Evolutionary conservation across 2,888 invertebrate species (phyloP), one percentile per base, ranked within the genome.

Genomic region (Dermolepida albohirtum): DNA sequence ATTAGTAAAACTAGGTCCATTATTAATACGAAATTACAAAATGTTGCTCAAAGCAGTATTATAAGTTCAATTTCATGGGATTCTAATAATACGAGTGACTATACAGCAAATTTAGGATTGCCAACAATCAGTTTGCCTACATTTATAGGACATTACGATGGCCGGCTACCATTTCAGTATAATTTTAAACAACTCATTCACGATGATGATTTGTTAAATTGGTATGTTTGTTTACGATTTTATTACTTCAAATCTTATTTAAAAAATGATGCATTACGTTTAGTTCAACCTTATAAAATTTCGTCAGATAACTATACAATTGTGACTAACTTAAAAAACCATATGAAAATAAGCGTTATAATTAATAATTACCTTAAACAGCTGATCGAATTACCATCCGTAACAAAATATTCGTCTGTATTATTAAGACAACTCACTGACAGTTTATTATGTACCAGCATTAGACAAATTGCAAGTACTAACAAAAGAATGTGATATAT

Each of bases 301-400:
- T 66, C 72, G 0, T 55, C 63, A 0, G 11, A 47, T 1, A 71
- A 70, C 65, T 72, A 70, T 43, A 44, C 17, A 1, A 34, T 34
- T 1, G 72, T 71, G 17, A 64, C n/a, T 10, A 69, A 16, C 50
- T 75, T 6, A 71, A 64, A 8, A 49, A 70, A 6, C 41, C n/a
- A n/a, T n/a, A n/a, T n/a, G 14, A 76, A 76, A 43, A 71, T 70
- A 41, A 55, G 73, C 0, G n/a, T 74, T 1, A 76, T 77, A 1
- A 69, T 75, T 0, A 54, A 74, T 5, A 1, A 74, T 76, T n/a
- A n/a, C n/a, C n/a, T n/a, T n/a, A n/a, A n/a, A n/a, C n/a, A n/a
- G n/a, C n/a, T n/a, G n/a, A n/a, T n/a, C n/a, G n/a, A n/a, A n/a
- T n/a, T 29, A 47, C 76, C 0, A 70, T 10, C 10, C 0, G 39